Evolutionary conservation across 1,140 invertebrate species (phyloP), one percentile per base, ranked within the genome.

Genomic region (Drosophila nigrodunni): DNA sequence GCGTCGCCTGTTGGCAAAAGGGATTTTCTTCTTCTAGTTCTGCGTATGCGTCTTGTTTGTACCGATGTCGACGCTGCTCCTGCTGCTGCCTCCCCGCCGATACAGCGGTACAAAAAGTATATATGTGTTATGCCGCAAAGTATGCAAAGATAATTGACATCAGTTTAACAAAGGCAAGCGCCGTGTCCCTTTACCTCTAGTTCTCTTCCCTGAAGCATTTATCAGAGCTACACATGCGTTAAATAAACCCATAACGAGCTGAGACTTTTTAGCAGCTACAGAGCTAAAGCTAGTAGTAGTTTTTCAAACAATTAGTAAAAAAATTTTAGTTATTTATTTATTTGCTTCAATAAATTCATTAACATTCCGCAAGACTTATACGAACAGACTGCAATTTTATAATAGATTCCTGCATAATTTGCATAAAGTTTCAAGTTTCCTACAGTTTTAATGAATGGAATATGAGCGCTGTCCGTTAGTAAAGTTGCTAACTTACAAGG

Each of bases 1-100:
- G 85, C 69, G 83, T 55, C 77, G 83, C 77, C 78, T 88, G 83
- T 88, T 83, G 83, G 77, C 80, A 83, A 83, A 75, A 80, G 85
- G 83, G 83, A 83, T 89, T 88, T 87, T 86, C 80, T 52, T 52
- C 37, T 25, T n/a, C 54, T 57, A 15, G 35, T 21, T 39, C 15
- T 41, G 15, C 37, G 18, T 10, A 8, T 41, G 13, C 54, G 18
- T 57, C 34, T 74, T 80, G 78, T 87, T 85, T 61, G 77, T 75
- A 60, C 52, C 72, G 70, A 73, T 73, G 72, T 72, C 69, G 39
- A 46, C 43, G 71, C 57, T 50, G 0, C 25, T 25, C 0, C 65
- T 43, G 41, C 75, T 78, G 75, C 65, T 72, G 68, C 68, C 82
- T 79, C 78, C 54, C 62, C 64, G 69, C 47, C 77, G 58, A 75